A percentile compares a stretch with the other conserved stretches of the same genome.
Conservation (phyloP, 1,140 invertebrate species). For the Mylabris phalerata region DNA sequence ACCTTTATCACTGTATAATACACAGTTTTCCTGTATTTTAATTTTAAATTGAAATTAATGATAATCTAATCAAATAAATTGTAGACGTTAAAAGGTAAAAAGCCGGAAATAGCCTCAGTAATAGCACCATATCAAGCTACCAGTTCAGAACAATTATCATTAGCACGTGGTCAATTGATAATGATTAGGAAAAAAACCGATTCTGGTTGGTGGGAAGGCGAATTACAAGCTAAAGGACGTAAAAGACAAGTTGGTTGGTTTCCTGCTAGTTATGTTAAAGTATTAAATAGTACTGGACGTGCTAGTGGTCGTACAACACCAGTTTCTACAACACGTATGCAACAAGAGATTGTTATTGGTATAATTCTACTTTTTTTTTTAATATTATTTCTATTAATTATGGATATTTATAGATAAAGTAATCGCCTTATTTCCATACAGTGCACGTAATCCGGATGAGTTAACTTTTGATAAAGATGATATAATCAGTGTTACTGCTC, state of each 20-base stretch:
- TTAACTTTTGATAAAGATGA: slow-evolving; percentile 90
- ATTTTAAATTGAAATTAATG: not conserved
- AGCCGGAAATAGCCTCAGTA: slow-evolving; percentile 82
- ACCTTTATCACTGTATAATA: not conserved
- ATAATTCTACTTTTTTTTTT: slow-evolving; percentile 2
- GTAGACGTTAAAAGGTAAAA: slow-evolving; percentile 49
- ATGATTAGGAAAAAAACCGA: slow-evolving; percentile 94
- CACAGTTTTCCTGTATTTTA: not conserved
- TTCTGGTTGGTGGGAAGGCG: slow-evolving; percentile 99
- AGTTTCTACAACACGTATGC: slow-evolving; percentile 55
- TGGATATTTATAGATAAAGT: slow-evolving; percentile 66
- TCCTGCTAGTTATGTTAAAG: slow-evolving; percentile 93
- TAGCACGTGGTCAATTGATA: slow-evolving; percentile 90
- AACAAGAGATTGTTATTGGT: slow-evolving; percentile 50
- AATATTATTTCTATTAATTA: not conserved
- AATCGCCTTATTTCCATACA: slow-evolving; percentile 86
- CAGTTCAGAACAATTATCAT: slow-evolving; percentile 81
- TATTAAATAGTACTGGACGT: slow-evolving; percentile 56
- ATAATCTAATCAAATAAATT: not conserved
- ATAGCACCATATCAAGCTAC: slow-evolving; percentile 83
- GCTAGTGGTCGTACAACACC: slow-evolving; percentile 67
- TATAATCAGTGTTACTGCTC: slow-evolving; percentile 83
- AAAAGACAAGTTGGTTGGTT: slow-evolving; percentile 96
- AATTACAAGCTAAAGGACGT: slow-evolving; percentile 93
- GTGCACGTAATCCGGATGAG: slow-evolving; percentile 89